Percentiles rank a stretch among this genome's conserved stretches.
Conservation (phyloP, 2,797 vertebrate species). For the Emys orbicularis region DNA sequence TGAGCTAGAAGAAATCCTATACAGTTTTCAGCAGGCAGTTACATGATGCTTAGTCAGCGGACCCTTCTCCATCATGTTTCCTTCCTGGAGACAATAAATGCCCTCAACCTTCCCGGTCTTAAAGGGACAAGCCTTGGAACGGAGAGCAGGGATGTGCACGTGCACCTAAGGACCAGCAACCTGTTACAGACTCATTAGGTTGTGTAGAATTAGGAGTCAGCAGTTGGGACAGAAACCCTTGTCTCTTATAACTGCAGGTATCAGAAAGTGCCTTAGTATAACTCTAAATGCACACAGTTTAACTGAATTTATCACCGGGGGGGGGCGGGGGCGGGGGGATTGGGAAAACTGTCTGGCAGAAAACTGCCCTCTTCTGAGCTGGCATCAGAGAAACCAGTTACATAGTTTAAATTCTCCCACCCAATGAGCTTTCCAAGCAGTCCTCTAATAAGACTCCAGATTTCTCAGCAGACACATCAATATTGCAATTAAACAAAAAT, state of each 20-base stretch:
- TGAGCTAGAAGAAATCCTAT: background rate
- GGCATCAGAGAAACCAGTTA: background rate
- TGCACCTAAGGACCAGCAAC: background rate
- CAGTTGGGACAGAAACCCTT: fast-evolving
- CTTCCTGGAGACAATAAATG: background rate
- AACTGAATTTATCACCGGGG: background rate
- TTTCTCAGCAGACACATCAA: background rate
- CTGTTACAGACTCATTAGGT: background rate
- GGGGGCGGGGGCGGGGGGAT: fast-evolving
- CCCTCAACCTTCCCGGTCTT: background rate
- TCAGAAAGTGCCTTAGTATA: background rate
- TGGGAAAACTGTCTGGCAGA: background rate
- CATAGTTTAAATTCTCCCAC: background rate
- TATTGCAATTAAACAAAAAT: fast-evolving
- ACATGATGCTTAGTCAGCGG: background rate
- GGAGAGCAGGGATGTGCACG: background rate
- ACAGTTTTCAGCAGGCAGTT: background rate
- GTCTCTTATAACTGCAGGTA: background rate
- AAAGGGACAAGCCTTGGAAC: fast-evolving
- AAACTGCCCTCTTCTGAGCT: background rate
- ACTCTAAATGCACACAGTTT: background rate
- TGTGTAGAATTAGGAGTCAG: background rate
- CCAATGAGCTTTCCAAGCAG: background rate
- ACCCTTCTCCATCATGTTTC: background rate
- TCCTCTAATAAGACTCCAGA: background rate